Evolutionary conservation across 2,113 vertebrate genomes (phyloP).

Genomic region (Notechis scutatus): DNA sequence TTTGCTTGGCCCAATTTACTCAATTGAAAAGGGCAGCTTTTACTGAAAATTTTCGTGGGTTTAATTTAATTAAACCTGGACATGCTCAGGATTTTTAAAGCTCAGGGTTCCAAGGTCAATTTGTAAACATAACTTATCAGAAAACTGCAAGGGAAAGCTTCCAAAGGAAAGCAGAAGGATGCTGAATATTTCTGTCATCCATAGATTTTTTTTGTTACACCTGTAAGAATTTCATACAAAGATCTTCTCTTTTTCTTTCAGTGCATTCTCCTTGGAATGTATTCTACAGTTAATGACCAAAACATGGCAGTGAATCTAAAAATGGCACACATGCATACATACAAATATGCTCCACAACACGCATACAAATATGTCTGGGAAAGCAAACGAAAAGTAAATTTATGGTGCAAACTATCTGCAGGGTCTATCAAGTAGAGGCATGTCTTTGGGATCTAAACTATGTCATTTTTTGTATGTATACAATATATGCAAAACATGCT

Average conservation of each 20-base stretch:
- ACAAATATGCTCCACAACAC: too few relatives aligned
- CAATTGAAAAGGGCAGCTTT: conserved; percentile 31
- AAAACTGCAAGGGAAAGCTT: conserved; percentile 21
- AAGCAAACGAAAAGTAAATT: neutral
- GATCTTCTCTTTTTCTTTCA: neutral
- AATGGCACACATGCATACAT: too few relatives aligned
- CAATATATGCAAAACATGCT: neutral
- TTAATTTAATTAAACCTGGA: conserved; percentile 39
- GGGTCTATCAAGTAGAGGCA: neutral
- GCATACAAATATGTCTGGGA: neutral
- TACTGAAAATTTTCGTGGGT: conserved; percentile 25
- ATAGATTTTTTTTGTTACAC: conserved; percentile 10
- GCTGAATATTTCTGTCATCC: conserved; percentile 20
- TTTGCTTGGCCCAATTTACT: neutral
- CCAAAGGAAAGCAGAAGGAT: conserved; percentile 10
- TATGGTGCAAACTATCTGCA: too few relatives aligned
- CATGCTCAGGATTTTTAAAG: conserved; percentile 38
- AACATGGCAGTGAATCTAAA: neutral
- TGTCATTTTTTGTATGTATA: neutral
- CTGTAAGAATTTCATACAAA: neutral
- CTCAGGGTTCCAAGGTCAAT: conserved; percentile 6
- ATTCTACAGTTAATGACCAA: neutral
- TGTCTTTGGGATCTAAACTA: neutral
- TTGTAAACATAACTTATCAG: conserved; percentile 46
- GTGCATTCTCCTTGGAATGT: neutral